Conservation (phyloP, 2,797 vertebrate species). For the Tamandua tetradactyla region DNA sequence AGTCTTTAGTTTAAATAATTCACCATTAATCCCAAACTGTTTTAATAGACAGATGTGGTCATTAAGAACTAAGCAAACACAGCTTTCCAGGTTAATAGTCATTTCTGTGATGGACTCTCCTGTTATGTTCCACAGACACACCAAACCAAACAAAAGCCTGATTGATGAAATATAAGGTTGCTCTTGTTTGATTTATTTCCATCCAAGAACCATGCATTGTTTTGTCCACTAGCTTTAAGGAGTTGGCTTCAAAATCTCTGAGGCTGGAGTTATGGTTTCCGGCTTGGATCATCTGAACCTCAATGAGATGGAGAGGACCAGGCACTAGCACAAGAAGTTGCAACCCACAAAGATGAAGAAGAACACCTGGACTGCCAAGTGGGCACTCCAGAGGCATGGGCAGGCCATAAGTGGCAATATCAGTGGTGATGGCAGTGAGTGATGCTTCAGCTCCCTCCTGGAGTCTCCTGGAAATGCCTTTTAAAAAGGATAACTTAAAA, state of each 20-base stretch:
- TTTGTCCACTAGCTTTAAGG: neutral
- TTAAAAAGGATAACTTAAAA: conserved; percentile 9
- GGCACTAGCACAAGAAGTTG: neutral
- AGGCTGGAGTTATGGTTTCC: neutral
- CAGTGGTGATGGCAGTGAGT: neutral
- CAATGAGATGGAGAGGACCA: neutral
- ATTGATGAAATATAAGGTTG: neutral
- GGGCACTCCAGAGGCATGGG: neutral
- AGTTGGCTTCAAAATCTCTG: neutral
- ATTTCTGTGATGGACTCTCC: neutral
- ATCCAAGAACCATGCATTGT: neutral
- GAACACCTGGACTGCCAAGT: neutral
- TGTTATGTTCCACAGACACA: neutral
- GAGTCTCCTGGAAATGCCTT: neutral
- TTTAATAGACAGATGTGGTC: conserved; percentile 90
- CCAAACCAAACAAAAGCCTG: neutral
- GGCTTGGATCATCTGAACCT: neutral
- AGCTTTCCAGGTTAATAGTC: neutral
- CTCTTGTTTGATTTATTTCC: neutral
- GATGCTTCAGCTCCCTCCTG: neutral
- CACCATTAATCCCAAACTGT: conserved; percentile 92
- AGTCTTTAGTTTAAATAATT: conserved; percentile 92
- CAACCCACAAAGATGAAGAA: neutral
- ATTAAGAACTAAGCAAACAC: conserved; percentile 83
- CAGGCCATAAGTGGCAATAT: neutral